Conservation (phyloP, 2,113 vertebrate genomes). For the Etia nguti region DNA sequence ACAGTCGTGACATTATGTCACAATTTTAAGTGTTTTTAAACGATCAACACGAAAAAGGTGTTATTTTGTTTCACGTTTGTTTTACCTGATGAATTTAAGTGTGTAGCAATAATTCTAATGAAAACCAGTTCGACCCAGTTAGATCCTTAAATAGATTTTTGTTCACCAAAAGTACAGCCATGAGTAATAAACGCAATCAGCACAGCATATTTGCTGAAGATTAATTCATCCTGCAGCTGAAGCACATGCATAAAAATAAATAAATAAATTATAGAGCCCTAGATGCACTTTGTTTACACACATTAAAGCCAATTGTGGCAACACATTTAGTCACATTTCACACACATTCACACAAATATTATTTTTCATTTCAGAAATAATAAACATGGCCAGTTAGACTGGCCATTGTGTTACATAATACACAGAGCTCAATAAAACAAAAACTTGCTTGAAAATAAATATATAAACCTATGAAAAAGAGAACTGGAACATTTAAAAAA, state of each 20-base stretch:
- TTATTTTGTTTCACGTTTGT: not conserved
- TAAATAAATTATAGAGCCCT: not conserved
- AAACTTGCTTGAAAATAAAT: not conserved
- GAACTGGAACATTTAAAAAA: not conserved
- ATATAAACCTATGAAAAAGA: not conserved
- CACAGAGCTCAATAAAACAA: not conserved
- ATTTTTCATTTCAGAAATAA: not conserved
- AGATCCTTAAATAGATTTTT: not conserved
- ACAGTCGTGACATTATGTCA: rapidly evolving
- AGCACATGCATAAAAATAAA: not conserved
- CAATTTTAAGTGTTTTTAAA: not conserved
- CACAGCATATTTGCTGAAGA: not conserved
- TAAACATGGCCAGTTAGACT: not conserved
- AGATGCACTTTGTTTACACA: not conserved
- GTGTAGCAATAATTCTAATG: not conserved
- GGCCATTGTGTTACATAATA: not conserved
- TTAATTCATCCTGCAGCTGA: not conserved
- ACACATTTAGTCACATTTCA: not conserved
- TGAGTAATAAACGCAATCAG: not conserved
- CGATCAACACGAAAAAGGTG: not conserved
- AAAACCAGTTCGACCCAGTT: not conserved
- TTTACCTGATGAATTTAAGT: not conserved
- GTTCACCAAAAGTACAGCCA: not conserved
- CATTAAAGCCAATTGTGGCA: not conserved
- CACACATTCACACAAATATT: not conserved